Base-by-base conservation (phyloP, 2,113 vertebrate species). In the Bos indicus region DNA sequence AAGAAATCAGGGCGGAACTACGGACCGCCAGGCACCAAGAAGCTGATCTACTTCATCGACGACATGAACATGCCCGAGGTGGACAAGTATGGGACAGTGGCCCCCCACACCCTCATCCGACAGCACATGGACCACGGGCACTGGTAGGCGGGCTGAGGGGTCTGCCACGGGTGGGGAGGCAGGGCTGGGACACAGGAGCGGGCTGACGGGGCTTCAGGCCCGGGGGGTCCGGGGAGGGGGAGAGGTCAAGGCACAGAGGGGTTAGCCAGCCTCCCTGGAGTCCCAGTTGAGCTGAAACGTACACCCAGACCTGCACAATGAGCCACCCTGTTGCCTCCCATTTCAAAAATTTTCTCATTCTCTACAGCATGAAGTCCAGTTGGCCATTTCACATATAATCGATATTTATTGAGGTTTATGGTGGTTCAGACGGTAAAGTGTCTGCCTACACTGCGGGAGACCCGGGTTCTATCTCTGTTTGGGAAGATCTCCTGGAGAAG, bases 1-100 rank as follows among this genome's bases (percentile, higher is more conserved):
- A 99, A 99, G 97, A 99, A 99, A 87, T 99, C 99, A 0, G 99
- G 99, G 28, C 97, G 99, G 59, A 98, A 98, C 96, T 99, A 96
- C 0, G 99, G 99, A 43, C 99, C 99, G 0, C 98, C 98, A 0
- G 99, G 99, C 67, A 99, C 98, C 71, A 99, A 64, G 97, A 99
- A 97, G 96, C 97, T 99, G 0, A 96, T 99, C 94, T 99, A 99
- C 92, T 99, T 99, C 97, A 98, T 99, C 0, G 98, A 99, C 0
- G 99, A 99, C 95, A 99, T 99, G 98, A 99, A 99, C 96, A 99
- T 99, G 99, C 99, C 98, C 0, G 98, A 99, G 95, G 99, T 99
- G 90, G 99, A 99, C 98, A 99, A 99, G 95, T 99, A 99, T 0
- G 99, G 99, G 95, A 99, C 99, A 0, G 99, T 99, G 96, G 99